Evolutionary conservation across 2,888 invertebrate species (phyloP), one percentile per base, ranked within the genome.

Genomic region (Erynnis tages): DNA sequence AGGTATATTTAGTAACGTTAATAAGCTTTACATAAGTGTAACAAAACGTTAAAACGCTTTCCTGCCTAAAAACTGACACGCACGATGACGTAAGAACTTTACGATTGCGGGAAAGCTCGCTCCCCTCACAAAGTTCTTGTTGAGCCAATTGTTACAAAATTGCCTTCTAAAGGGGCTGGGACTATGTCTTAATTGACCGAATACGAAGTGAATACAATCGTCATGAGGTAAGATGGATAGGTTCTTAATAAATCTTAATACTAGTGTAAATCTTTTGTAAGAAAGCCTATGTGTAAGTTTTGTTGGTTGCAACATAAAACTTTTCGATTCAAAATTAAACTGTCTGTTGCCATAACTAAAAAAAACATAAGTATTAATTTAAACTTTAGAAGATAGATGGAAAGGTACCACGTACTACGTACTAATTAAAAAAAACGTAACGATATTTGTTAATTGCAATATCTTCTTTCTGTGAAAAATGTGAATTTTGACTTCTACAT

Each of bases 121-220:
- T 60, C 79, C 78, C 80, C 78, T 78, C 75, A 61, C 57, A 56
- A 60, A 58, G 52, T 57, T 57, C 65, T 78, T 63, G 69, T 82
- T 78, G 78, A 83, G 74, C 75, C 88, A 88, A 88, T 88, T 88
- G 81, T 71, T 74, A 67, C 65, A 67, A 71, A 79, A 79, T 81
- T 78, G 73, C 69, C 68, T 77, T 76, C 74, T 79, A 77, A 63
- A 59, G 80, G 83, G 83, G 81, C 73, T 63, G 75, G 65, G n/a
- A n/a, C 68, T 67, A 63, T 59, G 50, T 50, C 74, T 78, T 88
- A 87, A 89, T 89, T 88, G 85, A 76, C 74, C 25, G 27, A 41
- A 41, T 35, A 43, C 25, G 41, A 40, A 30, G 30, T n/a, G 47
- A 34, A 50, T 11, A 17, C 49, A 41, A 35, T 34, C 34, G 49